These are phyloP conservation scores for Datnioides undecimradiatus DNA, from an alignment of 2,113 vertebrate species.

Conservation along the genomic window DNA sequence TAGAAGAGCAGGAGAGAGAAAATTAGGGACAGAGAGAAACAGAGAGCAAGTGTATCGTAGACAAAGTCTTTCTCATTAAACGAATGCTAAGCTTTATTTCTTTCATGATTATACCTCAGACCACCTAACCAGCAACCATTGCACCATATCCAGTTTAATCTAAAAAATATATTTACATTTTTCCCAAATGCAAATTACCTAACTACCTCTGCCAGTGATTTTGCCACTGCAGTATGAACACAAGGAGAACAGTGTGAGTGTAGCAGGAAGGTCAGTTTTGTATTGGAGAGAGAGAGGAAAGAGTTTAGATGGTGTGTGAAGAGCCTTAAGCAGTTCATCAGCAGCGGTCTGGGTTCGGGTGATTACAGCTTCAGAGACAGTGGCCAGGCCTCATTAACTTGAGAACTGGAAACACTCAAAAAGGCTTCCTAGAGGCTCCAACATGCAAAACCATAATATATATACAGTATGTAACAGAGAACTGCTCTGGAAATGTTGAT, in stretches of 20 bases:
- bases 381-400: slow-evolving; percentile 52
- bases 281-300: slow-evolving; percentile 17
- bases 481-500: background rate
- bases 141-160: background rate
- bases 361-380: slow-evolving; percentile 50
- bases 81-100: too few species aligned
- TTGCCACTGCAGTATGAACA: background rate
- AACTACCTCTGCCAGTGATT: too few species aligned
- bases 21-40: too few species aligned
- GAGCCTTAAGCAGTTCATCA: slow-evolving; percentile 37
- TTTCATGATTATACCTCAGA: too few species aligned
- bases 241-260: slow-evolving; percentile 10
- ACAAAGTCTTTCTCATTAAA: too few species aligned
- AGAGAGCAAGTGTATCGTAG: too few species aligned
- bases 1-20: too few species aligned
- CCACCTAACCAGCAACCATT: background rate
- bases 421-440: slow-evolving; percentile 11
- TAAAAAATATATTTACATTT: background rate
- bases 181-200: too few species aligned
- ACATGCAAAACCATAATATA: slow-evolving; percentile 20
- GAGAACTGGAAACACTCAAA: slow-evolving; percentile 41
- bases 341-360: slow-evolving; percentile 33
- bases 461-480: background rate
- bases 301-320: slow-evolving; percentile 5
- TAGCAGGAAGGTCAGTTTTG: slow-evolving; percentile 1